A percentile compares a stretch with the other conserved stretches of the same genome.
These are phyloP conservation scores for Calidris pugnax DNA, from an alignment of 2,113 vertebrate genomes.

Conservation along the genomic window DNA sequence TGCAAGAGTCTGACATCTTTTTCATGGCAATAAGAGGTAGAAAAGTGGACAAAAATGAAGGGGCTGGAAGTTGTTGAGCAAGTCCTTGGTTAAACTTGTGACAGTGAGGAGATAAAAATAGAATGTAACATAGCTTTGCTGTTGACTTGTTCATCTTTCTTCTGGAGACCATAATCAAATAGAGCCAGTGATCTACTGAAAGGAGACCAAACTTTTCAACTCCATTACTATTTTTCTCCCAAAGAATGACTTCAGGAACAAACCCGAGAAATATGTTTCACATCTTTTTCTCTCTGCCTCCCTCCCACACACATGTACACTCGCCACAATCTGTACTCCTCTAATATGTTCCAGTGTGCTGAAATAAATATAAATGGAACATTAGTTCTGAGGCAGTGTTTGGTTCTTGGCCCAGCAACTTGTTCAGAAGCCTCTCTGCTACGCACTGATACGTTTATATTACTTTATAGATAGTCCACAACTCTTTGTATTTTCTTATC, in stretches of 20 bases:
- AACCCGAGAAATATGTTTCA: slow-evolving; percentile 35
- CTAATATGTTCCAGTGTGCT: background rate
- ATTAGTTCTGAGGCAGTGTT: background rate
- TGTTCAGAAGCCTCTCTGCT: background rate
- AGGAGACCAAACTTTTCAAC: background rate
- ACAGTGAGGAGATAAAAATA: background rate
- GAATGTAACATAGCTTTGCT: background rate
- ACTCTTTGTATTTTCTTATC: background rate
- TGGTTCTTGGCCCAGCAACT: background rate
- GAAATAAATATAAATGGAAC: background rate
- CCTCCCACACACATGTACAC: slow-evolving; percentile 19
- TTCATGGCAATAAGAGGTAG: background rate
- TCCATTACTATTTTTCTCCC: background rate
- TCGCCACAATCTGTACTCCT: slow-evolving; percentile 2
- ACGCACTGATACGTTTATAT: background rate
- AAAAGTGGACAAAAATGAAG: background rate
- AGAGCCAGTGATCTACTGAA: background rate
- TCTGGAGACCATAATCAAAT: background rate
- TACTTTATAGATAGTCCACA: background rate
- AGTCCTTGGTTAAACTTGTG: background rate
- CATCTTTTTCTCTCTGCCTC: slow-evolving; percentile 12
- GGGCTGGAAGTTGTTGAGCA: background rate
- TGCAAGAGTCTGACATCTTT: background rate
- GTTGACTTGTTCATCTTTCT: background rate
- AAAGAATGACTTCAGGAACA: background rate